Evolutionary conservation across 1,140 invertebrate genomes (phyloP).

Genomic region (Kradibia gibbosae): DNA sequence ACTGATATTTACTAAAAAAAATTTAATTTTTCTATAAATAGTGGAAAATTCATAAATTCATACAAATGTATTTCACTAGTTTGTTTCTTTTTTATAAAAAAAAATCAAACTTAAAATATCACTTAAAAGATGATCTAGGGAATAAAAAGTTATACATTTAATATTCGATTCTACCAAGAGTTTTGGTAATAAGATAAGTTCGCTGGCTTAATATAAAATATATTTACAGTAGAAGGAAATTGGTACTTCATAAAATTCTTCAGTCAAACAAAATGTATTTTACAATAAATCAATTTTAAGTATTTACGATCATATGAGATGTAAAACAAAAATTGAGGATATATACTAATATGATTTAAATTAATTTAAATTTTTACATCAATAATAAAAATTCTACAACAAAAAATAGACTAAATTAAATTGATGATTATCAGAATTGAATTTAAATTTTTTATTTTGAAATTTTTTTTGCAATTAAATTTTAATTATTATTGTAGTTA

Average conservation of each 20-base stretch:
- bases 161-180: constrained; percentile 20
- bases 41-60: not conserved
- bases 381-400: not conserved
- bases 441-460: not conserved
- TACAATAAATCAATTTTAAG: not conserved
- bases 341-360: not conserved
- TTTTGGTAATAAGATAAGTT: constrained; percentile 2
- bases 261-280: not conserved
- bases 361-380: not conserved
- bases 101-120: not conserved
- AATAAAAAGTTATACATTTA: not conserved
- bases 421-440: not conserved
- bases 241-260: constrained; percentile 15
- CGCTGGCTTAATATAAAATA: not conserved
- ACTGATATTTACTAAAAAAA: constrained; percentile 2
- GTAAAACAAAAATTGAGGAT: not conserved
- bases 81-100: not conserved
- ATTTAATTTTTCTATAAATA: not conserved
- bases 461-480: not conserved
- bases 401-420: not conserved
- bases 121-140: not conserved
- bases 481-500: not conserved
- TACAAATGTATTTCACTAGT: not conserved
- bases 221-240: too few relatives aligned
- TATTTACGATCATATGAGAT: not conserved